Conservation (phyloP, 2,113 vertebrate genomes). For the Eleginops maclovinus region DNA sequence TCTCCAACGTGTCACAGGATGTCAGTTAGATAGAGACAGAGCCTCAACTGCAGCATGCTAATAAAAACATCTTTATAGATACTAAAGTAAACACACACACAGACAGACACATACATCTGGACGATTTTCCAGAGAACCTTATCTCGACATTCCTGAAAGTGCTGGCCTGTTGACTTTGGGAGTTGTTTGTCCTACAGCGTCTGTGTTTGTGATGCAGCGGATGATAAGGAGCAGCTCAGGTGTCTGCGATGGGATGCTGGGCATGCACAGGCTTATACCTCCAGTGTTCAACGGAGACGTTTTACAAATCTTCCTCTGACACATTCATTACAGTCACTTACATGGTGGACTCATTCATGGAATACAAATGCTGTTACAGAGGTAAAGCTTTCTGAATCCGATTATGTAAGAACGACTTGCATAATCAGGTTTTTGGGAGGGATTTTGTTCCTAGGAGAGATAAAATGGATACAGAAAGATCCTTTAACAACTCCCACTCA, state of each 20-base stretch:
- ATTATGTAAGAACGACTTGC: slow-evolving; percentile 47
- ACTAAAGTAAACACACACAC: slow-evolving; percentile 16
- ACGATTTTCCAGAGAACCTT: slow-evolving; percentile 43
- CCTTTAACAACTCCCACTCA: slow-evolving; percentile 40
- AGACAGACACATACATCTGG: slow-evolving; percentile 23
- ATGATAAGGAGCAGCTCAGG: slow-evolving; percentile 53
- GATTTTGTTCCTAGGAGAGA: slow-evolving; percentile 26
- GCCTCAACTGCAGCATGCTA: neutral
- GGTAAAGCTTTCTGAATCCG: slow-evolving; percentile 33
- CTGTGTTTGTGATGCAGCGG: slow-evolving; percentile 46
- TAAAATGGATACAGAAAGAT: slow-evolving; percentile 34
- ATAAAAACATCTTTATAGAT: slow-evolving; percentile 33
- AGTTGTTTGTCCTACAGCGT: slow-evolving; percentile 25
- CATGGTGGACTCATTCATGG: slow-evolving; percentile 9
- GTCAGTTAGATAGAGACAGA: slow-evolving; percentile 11
- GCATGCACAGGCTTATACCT: slow-evolving; percentile 43
- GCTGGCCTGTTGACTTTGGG: slow-evolving; percentile 40
- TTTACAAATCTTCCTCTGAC: slow-evolving; percentile 34
- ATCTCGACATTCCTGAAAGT: slow-evolving; percentile 54
- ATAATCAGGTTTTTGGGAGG: slow-evolving; percentile 44
- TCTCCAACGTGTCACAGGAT: slow-evolving; percentile 26
- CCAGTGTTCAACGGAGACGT: slow-evolving; percentile 7
- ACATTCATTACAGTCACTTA: slow-evolving; percentile 50
- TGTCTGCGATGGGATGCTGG: slow-evolving; percentile 44
- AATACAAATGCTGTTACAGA: slow-evolving; percentile 46